phyloP scores from a whole-genome alignment of 2,113 vertebrate species.

The Datnioides undecimradiatus region DNA sequence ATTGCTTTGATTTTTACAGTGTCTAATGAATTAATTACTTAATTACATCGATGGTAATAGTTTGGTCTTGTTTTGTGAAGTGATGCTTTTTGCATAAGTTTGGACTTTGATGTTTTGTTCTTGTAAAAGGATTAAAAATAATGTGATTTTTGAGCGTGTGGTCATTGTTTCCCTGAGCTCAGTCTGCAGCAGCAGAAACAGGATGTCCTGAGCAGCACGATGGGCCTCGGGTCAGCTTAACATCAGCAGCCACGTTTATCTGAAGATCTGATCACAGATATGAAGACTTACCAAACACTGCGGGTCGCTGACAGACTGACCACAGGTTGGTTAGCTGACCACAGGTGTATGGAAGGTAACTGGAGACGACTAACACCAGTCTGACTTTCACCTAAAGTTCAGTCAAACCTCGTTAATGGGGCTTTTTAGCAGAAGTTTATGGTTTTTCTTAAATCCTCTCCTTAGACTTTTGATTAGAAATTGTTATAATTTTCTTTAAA shows the following conservation, averaged over 20 bases:
- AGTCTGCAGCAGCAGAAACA: neutral
- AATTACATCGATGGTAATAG: constrained; percentile 59
- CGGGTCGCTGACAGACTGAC: neutral
- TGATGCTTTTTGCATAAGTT: constrained; percentile 80
- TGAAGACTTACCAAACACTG: too few species aligned
- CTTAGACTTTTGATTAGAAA: too few species aligned
- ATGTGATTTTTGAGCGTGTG: constrained; percentile 69
- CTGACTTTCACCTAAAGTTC: too few species aligned
- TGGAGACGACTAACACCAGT: too few species aligned
- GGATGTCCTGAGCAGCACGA: too few species aligned
- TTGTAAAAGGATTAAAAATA: constrained; percentile 80
- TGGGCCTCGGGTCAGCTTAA: too few species aligned
- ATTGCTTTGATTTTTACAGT: constrained; percentile 62
- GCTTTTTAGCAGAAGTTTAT: neutral
- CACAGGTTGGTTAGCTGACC: neutral
- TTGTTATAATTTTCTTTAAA: too few species aligned
- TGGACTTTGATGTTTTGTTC: constrained; percentile 76
- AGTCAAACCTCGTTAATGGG: neutral
- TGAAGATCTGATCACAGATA: too few species aligned
- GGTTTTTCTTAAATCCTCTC: too few species aligned
- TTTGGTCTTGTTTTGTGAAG: constrained; percentile 81
- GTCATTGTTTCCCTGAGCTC: neutral
- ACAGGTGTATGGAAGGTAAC: neutral
- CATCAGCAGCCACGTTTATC: too few species aligned
- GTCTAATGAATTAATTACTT: too few species aligned